A percentile compares a stretch with the other conserved stretches of the same genome.
Conservation (phyloP, 2,113 vertebrate species). For the Neolamprologus tretocephalus region DNA sequence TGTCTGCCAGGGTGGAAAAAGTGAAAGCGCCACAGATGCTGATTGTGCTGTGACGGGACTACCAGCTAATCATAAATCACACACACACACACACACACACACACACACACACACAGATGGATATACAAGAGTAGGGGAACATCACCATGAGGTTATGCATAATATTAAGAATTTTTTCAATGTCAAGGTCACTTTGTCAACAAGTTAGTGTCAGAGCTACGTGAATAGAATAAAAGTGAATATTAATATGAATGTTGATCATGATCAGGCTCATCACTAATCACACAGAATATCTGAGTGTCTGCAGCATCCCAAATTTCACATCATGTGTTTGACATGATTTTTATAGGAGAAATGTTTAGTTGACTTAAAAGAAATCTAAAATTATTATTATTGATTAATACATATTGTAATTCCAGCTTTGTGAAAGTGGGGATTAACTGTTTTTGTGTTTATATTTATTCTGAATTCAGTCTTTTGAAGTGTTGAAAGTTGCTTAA, state of each 20-base stretch:
- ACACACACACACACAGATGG: not conserved
- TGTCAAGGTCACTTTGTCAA: not conserved
- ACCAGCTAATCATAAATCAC: not conserved
- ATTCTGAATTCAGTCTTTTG: not conserved
- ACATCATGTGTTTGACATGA: not conserved
- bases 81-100: no score
- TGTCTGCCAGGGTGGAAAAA: not conserved
- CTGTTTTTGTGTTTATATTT: rapidly evolving
- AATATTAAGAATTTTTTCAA: not conserved
- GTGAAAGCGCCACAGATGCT: not conserved
- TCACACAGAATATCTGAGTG: not conserved
- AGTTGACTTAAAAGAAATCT: not conserved
- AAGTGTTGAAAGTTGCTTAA: not conserved
- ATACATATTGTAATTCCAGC: not conserved
- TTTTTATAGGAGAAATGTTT: not conserved
- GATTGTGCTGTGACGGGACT: not conserved
- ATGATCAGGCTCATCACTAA: not conserved
- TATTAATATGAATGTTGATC: not conserved
- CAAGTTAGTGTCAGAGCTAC: not conserved
- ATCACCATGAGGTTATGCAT: not conserved
- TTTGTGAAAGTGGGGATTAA: not conserved
- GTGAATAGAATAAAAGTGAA: not conserved
- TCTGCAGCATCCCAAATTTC: not conserved
- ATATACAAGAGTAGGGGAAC: not conserved
- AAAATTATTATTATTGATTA: not conserved